Conservation (phyloP, 2,888 invertebrate genomes). For the Rhamnusium bicolor region DNA sequence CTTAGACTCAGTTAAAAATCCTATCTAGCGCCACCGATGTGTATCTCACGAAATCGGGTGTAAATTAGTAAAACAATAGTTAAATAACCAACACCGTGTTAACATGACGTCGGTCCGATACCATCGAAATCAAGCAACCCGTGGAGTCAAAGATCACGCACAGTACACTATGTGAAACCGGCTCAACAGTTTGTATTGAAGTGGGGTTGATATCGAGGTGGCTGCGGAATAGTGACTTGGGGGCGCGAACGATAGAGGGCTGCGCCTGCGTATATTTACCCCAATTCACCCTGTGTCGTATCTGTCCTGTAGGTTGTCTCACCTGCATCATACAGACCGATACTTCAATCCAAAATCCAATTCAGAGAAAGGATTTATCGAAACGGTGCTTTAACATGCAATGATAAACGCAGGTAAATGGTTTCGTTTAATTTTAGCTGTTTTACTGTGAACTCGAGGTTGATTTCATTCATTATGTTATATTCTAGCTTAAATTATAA, state of each 20-base stretch:
- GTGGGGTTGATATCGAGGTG: slow-evolving; percentile 61
- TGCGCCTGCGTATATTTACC: slow-evolving; percentile 71
- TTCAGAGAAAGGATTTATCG: slow-evolving; percentile 50
- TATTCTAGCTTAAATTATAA: neutral
- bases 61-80: slow-evolving; percentile 63
- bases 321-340: slow-evolving; percentile 44
- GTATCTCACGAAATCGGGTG: slow-evolving; percentile 61
- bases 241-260: slow-evolving; percentile 69
- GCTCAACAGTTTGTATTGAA: slow-evolving; percentile 70
- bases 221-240: slow-evolving; percentile 62
- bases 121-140: slow-evolving; percentile 39
- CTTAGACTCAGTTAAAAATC: neutral
- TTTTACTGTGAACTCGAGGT: neutral
- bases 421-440: slow-evolving; percentile 44
- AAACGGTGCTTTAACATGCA: slow-evolving; percentile 58
- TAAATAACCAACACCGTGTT: slow-evolving; percentile 64
- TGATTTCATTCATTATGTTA: neutral
- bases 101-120: slow-evolving; percentile 63
- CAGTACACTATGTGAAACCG: slow-evolving; percentile 38
- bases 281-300: slow-evolving; percentile 55
- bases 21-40: slow-evolving; percentile 49
- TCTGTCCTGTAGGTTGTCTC: slow-evolving; percentile 41
- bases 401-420: slow-evolving; percentile 43
- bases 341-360: slow-evolving; percentile 51
- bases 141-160: slow-evolving; percentile 44